Conservation (phyloP, 2,888 invertebrate species). For the Germaria angustata region DNA sequence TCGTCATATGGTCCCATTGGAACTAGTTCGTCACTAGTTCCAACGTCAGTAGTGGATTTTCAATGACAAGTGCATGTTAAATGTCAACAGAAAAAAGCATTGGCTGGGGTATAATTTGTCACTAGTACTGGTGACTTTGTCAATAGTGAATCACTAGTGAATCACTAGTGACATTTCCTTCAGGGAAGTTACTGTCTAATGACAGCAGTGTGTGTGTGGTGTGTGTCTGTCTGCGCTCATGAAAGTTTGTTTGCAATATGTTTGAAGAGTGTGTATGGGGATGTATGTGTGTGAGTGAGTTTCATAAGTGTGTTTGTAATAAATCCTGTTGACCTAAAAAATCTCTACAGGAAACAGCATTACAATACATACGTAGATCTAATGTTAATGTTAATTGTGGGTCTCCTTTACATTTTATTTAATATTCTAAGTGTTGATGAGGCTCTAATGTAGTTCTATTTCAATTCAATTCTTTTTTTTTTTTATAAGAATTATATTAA, state of each 20-base stretch:
- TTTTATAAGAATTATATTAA: neutral
- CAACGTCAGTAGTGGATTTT: no score
- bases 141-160: no score
- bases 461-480: slow-evolving; percentile 1
- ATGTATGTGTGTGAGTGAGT: neutral
- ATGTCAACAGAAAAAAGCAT: no score
- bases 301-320: neutral
- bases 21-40: no score
- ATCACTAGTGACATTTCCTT: no score
- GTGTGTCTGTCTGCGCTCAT: slow-evolving; percentile 7
- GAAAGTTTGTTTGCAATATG: neutral
- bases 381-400: slow-evolving; percentile 20
- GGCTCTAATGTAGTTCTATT: slow-evolving; percentile 3
- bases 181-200: no score
- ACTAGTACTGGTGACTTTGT: no score
- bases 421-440: slow-evolving; percentile 11
- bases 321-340: slow-evolving; percentile 49
- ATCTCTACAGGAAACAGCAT: neutral
- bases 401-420: slow-evolving; percentile 12
- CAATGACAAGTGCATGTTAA: no score
- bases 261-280: neutral
- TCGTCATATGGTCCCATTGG: no score
- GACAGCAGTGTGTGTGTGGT: neutral
- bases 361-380: neutral
- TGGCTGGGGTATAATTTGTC: no score